Evolutionary conservation across 1,140 invertebrate genomes (phyloP).

Genomic region (Sipha flava): DNA sequence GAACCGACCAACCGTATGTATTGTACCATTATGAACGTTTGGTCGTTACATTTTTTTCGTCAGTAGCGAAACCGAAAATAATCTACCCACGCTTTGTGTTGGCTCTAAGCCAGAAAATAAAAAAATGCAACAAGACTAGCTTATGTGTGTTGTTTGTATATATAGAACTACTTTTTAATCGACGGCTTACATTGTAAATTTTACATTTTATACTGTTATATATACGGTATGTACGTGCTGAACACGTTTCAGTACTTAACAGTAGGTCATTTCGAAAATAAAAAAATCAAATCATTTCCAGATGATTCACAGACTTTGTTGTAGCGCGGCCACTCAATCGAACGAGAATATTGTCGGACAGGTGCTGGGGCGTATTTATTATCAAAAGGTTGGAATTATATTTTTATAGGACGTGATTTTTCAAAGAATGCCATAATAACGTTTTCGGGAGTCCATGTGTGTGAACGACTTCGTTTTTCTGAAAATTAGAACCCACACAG

Average conservation of each 20-base stretch:
- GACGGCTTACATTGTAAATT: not conserved
- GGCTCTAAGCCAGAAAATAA: not conserved
- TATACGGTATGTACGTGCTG: not conserved
- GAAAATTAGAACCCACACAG: not conserved
- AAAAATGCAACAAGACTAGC: slow-evolving; percentile 7
- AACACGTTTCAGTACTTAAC: slow-evolving; percentile 1
- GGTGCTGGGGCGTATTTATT: not conserved
- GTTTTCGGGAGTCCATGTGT: not conserved
- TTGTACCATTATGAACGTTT: slow-evolving; percentile 16
- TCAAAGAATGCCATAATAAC: not conserved
- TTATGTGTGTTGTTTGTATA: not conserved
- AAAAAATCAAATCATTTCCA: not conserved
- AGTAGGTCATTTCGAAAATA: not conserved
- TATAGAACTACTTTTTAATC: not conserved
- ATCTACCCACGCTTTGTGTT: not conserved
- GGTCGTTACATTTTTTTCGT: not conserved
- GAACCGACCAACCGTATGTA: slow-evolving; percentile 16
- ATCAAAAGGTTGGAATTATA: not conserved
- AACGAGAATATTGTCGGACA: not conserved
- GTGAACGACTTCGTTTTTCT: not conserved
- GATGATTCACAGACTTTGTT: not conserved
- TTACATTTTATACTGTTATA: not conserved
- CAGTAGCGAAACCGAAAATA: not conserved
- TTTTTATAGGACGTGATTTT: not conserved
- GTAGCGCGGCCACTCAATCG: not conserved